Evolutionary conservation across 2,113 vertebrate species (phyloP).

Genomic region (Atlantisia rogersi): DNA sequence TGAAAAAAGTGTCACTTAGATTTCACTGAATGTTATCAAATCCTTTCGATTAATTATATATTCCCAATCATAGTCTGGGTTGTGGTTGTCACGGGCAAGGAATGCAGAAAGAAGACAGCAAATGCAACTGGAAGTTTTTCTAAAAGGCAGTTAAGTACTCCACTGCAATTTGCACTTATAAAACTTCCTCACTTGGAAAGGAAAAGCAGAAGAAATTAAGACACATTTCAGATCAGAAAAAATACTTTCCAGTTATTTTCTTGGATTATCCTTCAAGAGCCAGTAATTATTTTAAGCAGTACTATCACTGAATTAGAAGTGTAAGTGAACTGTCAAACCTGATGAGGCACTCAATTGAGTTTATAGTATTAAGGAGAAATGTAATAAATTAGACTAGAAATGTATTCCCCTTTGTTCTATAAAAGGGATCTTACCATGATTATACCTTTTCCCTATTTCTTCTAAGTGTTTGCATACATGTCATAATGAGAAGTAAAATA

Average conservation of each 20-base stretch:
- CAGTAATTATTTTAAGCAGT: constrained; percentile 1
- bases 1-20: background rate
- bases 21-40: background rate
- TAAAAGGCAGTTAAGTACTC: background rate
- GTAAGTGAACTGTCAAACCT: constrained; percentile 32
- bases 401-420: constrained; percentile 43
- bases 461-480: constrained; percentile 68
- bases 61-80: background rate
- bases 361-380: constrained; percentile 9
- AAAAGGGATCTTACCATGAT: constrained; percentile 40
- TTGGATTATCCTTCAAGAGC: background rate
- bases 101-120: background rate
- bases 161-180: background rate
- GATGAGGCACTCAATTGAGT: background rate
- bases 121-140: background rate
- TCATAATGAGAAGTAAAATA: constrained; percentile 77
- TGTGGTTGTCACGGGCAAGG: background rate
- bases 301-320: background rate
- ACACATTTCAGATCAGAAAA: background rate
- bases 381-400: constrained; percentile 38
- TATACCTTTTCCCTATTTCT: constrained; percentile 54
- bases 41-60: background rate
- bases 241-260: background rate
- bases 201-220: background rate
- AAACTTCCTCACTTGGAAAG: background rate